Percentiles rank a stretch among this genome's conserved stretches.
These are phyloP conservation scores for Tretioscincus oriximinensis DNA, from an alignment of 2,113 vertebrate species.

Conservation along the genomic window DNA sequence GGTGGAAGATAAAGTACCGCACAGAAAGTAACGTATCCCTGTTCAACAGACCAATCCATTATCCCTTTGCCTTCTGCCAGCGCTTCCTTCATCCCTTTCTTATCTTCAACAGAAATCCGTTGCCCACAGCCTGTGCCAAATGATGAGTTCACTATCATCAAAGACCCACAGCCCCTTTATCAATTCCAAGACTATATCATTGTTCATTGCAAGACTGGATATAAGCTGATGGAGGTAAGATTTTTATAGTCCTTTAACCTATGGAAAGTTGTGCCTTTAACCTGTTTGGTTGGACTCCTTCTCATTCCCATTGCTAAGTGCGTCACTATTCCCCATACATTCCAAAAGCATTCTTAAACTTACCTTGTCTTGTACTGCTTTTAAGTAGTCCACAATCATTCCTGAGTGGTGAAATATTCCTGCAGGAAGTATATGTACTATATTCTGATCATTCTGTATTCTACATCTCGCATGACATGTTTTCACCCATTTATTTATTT, in stretches of 20 bases:
- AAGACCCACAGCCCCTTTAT: constrained; percentile 67
- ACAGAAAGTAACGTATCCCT: constrained; percentile 65
- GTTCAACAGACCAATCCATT: neutral
- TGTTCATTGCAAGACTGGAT: constrained; percentile 72
- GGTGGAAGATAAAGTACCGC: constrained; percentile 78
- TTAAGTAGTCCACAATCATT: too few species aligned
- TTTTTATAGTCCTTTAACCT: neutral
- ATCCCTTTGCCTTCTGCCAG: neutral
- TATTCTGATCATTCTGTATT: too few species aligned
- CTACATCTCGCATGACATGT: too few species aligned
- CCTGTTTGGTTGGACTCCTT: too few species aligned
- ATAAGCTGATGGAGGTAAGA: constrained; percentile 74
- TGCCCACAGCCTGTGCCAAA: constrained; percentile 71
- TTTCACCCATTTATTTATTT: too few species aligned
- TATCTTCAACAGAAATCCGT: constrained; percentile 62
- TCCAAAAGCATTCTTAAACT: too few species aligned
- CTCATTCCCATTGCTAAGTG: too few species aligned
- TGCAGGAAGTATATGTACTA: too few species aligned
- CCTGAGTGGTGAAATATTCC: too few species aligned
- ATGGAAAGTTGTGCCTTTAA: too few species aligned
- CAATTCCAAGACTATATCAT: constrained; percentile 74
- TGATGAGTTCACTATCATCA: constrained; percentile 74
- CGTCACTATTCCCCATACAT: too few species aligned
- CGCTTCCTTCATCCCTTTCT: neutral
- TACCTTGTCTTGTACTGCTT: too few species aligned